phyloP scores from a whole-genome alignment of 2,113 vertebrate genomes.

The Heptranchias perlo region DNA sequence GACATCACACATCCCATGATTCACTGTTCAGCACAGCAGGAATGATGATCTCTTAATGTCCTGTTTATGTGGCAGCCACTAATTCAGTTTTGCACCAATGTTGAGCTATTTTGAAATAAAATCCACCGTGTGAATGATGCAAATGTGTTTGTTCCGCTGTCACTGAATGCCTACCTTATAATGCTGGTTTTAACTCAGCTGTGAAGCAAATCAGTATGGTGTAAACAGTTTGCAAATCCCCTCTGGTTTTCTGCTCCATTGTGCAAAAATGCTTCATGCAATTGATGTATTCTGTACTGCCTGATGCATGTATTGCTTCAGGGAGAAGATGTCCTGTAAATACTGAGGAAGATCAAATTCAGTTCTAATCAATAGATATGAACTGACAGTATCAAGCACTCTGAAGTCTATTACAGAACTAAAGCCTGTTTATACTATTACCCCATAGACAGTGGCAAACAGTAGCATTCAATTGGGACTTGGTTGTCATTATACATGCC shows the following conservation, averaged over 20 bases:
- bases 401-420: neutral
- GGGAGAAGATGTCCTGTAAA: conserved; percentile 36
- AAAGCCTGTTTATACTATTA: conserved; percentile 5
- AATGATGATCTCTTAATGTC: neutral
- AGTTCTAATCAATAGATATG: conserved; percentile 20
- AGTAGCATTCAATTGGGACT: neutral
- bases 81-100: neutral
- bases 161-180: neutral
- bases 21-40: neutral
- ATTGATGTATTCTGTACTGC: neutral
- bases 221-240: conserved; percentile 29
- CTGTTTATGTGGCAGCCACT: neutral
- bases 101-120: conserved; percentile 13
- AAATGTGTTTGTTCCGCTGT: conserved; percentile 18
- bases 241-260: conserved; percentile 29
- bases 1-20: neutral
- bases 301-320: neutral
- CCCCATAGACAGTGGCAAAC: neutral
- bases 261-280: neutral
- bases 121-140: neutral
- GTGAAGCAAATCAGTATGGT: neutral
- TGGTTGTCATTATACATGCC: neutral
- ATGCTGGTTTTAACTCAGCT: neutral
- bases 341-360: conserved; percentile 22
- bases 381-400: conserved; percentile 26